Conservation (phyloP, 2,888 invertebrate genomes). For the Acleris holmiana region DNA sequence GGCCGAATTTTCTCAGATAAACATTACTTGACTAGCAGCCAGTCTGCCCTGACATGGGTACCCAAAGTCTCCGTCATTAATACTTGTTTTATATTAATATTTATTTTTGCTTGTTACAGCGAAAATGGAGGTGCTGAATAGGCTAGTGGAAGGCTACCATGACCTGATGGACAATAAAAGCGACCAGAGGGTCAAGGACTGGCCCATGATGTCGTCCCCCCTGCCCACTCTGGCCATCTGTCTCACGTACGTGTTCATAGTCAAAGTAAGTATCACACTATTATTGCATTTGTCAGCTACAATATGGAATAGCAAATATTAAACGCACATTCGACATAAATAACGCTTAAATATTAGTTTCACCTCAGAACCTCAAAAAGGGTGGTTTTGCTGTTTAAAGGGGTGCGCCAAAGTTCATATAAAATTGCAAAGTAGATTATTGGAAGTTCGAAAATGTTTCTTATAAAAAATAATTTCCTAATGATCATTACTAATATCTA, state of each 20-base stretch:
- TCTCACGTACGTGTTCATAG: slow-evolving; percentile 89
- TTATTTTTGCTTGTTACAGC: slow-evolving; percentile 64
- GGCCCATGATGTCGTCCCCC: slow-evolving; percentile 93
- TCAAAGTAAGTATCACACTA: slow-evolving; percentile 82
- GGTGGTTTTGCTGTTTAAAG: no score
- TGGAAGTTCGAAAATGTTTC: no score
- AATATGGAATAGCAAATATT: no score
- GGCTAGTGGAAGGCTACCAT: slow-evolving; percentile 86
- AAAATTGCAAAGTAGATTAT: no score
- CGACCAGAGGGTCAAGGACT: slow-evolving; percentile 91
- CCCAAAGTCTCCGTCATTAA: slow-evolving; percentile 7
- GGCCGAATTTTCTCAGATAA: neutral
- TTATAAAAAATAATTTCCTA: no score
- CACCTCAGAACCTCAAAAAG: no score
- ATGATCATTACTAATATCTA: no score
- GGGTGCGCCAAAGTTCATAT: no score
- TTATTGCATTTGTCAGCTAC: neutral
- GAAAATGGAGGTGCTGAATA: slow-evolving; percentile 85
- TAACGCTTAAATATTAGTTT: no score
- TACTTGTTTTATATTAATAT: neutral
- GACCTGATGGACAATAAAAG: slow-evolving; percentile 94
- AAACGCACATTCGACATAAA: no score
- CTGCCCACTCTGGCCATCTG: slow-evolving; percentile 91
- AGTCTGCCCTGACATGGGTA: slow-evolving; percentile 75
- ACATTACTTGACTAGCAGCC: slow-evolving; percentile 38